These are phyloP conservation scores for Teleogryllus occipitalis DNA, from an alignment of 1,140 invertebrate species.

Conservation along the genomic window DNA sequence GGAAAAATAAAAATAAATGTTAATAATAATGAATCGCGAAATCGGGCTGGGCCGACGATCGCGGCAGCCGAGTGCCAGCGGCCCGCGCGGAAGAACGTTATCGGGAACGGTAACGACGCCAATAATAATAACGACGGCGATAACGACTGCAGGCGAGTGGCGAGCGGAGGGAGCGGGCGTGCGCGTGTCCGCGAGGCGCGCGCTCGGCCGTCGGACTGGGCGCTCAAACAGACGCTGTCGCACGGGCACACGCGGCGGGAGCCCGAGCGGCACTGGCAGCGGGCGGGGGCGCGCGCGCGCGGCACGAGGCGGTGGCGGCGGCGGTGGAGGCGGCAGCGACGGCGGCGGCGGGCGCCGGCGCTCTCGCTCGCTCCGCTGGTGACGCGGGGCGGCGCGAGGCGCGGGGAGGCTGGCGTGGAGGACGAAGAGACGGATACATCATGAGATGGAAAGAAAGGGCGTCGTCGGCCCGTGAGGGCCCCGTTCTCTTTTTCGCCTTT, in stretches of 20 bases:
- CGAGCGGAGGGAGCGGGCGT: too few species aligned
- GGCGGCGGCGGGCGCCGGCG: too few species aligned
- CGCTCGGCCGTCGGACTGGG: not conserved
- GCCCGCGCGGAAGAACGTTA: not conserved
- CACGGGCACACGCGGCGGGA: not conserved
- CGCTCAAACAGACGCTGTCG: not conserved
- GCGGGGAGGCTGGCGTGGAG: too few species aligned
- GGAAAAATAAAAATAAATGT: not conserved
- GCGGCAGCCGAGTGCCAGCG: too few species aligned
- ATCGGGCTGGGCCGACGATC: too few species aligned
- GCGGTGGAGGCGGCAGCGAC: too few species aligned
- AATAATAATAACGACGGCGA: not conserved
- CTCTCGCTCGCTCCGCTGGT: too few species aligned
- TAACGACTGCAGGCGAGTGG: not conserved
- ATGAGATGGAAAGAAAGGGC: not conserved
- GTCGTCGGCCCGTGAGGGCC: not conserved
- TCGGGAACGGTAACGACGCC: not conserved
- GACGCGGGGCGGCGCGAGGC: not conserved
- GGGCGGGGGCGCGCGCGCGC: too few species aligned
- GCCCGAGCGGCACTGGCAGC: not conserved
- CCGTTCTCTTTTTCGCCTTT: not conserved
- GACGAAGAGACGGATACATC: not conserved
- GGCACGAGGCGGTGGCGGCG: not conserved
- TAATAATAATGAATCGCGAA: not conserved
- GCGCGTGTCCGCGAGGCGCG: not conserved